Evolutionary conservation across 2,113 vertebrate genomes (phyloP).

Genomic region (Lagopus muta): DNA sequence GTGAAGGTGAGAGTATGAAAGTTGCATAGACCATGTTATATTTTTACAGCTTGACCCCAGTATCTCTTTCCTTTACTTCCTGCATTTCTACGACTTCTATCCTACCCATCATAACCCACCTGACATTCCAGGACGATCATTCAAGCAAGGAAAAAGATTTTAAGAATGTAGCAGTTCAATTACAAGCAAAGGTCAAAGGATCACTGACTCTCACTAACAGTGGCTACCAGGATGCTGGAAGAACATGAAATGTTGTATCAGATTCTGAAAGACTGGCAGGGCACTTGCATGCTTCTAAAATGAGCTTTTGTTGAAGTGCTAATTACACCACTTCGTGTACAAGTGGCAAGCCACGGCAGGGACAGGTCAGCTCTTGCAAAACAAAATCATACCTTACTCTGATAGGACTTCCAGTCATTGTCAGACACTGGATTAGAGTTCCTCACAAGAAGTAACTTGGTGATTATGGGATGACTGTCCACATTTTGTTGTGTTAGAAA

Average conservation of each 20-base stretch:
- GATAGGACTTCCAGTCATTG: neutral
- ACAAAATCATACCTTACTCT: neutral
- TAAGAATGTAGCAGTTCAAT: neutral
- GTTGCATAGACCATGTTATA: accelerated
- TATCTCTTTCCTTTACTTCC: neutral
- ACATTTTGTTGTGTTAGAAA: neutral
- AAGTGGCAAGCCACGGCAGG: neutral
- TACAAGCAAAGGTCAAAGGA: neutral
- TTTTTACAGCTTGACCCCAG: neutral
- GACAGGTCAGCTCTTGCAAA: neutral
- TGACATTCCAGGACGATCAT: neutral
- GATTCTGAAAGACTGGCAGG: neutral
- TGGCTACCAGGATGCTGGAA: neutral
- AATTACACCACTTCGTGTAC: neutral
- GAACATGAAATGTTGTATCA: neutral
- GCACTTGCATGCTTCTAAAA: neutral
- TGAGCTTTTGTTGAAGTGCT: neutral
- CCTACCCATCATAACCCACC: neutral
- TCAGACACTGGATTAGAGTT: neutral
- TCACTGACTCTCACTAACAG: neutral
- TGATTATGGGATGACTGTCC: neutral
- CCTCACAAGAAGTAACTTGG: neutral
- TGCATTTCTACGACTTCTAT: neutral
- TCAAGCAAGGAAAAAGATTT: neutral
- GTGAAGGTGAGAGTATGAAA: neutral